phyloP scores from a whole-genome alignment of 2,888 invertebrate species.

The Iphiclides podalirius region DNA sequence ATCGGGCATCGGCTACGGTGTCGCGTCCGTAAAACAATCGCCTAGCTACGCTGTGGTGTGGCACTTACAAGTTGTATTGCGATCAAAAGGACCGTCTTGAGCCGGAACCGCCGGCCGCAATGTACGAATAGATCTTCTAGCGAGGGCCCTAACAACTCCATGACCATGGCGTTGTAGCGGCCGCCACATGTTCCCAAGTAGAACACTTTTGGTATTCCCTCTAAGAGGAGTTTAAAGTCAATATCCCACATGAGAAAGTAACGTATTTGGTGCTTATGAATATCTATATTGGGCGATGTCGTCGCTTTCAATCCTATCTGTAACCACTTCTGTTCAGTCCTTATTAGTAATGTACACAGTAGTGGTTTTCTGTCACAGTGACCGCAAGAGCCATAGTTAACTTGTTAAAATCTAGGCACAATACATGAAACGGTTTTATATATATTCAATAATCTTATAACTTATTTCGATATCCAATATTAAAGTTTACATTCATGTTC shows the following conservation, averaged over 20 bases:
- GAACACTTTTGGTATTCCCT: slow-evolving; percentile 99
- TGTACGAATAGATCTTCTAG: slow-evolving; percentile 99
- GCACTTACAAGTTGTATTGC: slow-evolving; percentile 96
- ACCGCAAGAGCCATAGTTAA: too few species aligned
- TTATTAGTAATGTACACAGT: too few species aligned
- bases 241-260: slow-evolving; percentile 8
- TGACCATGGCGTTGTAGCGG: slow-evolving; percentile 98
- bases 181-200: slow-evolving; percentile 99
- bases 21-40: slow-evolving; percentile 44
- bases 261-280: too few species aligned
- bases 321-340: too few species aligned
- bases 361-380: too few species aligned
- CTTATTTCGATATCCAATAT: too few species aligned
- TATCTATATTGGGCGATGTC: too few species aligned
- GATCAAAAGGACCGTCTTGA: slow-evolving; percentile 98
- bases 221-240: slow-evolving; percentile 70
- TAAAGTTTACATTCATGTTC: too few species aligned
- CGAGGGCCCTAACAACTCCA: slow-evolving; percentile 99
- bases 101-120: slow-evolving; percentile 98
- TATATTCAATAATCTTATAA: too few species aligned
- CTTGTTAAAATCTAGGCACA: too few species aligned
- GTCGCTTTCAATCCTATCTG: too few species aligned
- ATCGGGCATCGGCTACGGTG: slow-evolving; percentile 66
- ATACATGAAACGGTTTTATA: too few species aligned
- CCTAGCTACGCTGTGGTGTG: slow-evolving; percentile 29